A percentile compares a stretch with the other conserved stretches of the same genome.
phyloP scores from a whole-genome alignment of 1,140 invertebrate species.

The Cyrtorhinus lividipennis region DNA sequence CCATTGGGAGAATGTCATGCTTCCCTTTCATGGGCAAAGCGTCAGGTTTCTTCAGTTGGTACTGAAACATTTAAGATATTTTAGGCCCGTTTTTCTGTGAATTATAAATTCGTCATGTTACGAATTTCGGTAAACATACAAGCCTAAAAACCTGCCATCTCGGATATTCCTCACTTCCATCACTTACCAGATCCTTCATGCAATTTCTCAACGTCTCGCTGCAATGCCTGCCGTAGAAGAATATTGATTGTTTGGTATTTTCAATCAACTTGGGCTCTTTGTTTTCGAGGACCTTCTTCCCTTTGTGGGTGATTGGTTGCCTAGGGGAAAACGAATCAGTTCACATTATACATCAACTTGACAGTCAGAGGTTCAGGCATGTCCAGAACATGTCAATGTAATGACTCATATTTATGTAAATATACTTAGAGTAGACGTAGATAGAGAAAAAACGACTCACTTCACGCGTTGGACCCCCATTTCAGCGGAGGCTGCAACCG shows the following conservation, averaged over 20 bases:
- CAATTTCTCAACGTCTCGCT: slow-evolving; percentile 56
- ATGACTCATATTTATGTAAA: too few relatives aligned
- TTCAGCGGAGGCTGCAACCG: too few relatives aligned
- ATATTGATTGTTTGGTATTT: slow-evolving; percentile 69
- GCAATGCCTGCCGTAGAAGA: slow-evolving; percentile 72
- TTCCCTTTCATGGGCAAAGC: slow-evolving; percentile 59
- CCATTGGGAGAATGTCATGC: slow-evolving; percentile 75
- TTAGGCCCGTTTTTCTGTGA: too few relatives aligned
- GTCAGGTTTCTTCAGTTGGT: slow-evolving; percentile 72
- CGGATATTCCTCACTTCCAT: slow-evolving; percentile 16
- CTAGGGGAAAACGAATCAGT: slow-evolving; percentile 36
- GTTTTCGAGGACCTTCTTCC: slow-evolving; percentile 66
- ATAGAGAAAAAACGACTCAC: neutral
- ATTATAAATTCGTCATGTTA: too few relatives aligned
- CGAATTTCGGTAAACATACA: too few relatives aligned
- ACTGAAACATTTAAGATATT: slow-evolving; percentile 42
- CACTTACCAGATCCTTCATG: slow-evolving; percentile 70
- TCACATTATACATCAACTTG: neutral
- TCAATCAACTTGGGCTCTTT: slow-evolving; percentile 80
- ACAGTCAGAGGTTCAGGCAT: neutral
- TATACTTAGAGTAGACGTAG: neutral
- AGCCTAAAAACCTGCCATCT: too few relatives aligned
- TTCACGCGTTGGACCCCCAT: neutral
- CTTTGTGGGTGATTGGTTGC: slow-evolving; percentile 77
- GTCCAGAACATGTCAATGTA: neutral